Percentiles rank a stretch among this genome's conserved stretches.
phyloP scores from a whole-genome alignment of 2,888 invertebrate species.

The Tenthredo scrophulariae region DNA sequence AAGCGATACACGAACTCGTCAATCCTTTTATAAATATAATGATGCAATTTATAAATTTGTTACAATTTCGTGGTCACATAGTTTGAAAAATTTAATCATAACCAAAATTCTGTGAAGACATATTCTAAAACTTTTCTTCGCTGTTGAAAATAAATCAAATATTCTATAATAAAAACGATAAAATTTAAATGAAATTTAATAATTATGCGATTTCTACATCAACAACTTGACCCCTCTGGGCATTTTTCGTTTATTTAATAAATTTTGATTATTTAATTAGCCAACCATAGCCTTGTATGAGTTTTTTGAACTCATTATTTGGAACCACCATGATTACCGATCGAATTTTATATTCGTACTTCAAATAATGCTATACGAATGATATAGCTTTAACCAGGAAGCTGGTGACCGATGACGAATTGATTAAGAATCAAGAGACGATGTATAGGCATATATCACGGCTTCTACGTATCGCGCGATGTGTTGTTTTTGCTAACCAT shows the following conservation, averaged over 20 bases:
- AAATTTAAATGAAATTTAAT: background rate
- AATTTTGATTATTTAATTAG: background rate
- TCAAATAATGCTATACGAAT: background rate
- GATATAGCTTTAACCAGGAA: background rate
- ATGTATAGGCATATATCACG: background rate
- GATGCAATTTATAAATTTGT: background rate
- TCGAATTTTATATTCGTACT: background rate
- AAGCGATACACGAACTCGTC: background rate
- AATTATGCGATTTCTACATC: background rate
- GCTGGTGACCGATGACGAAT: conserved; percentile 17
- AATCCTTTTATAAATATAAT: background rate
- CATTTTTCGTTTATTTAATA: background rate
- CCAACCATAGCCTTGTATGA: background rate
- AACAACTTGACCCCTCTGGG: background rate
- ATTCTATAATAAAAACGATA: too few relatives aligned
- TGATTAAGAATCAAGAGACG: background rate
- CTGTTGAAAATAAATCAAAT: too few relatives aligned
- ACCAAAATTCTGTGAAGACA: too few relatives aligned
- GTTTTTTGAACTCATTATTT: conserved; percentile 1
- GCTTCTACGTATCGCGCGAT: conserved; percentile 7
- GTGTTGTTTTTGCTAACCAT: background rate
- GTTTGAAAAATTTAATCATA: background rate
- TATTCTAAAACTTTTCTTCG: too few relatives aligned
- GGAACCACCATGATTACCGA: background rate
- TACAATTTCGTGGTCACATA: background rate